Evolutionary conservation across 2,797 vertebrate genomes (phyloP), one percentile per base, ranked within the genome.

Genomic region (Phaenicophaeus curvirostris): DNA sequence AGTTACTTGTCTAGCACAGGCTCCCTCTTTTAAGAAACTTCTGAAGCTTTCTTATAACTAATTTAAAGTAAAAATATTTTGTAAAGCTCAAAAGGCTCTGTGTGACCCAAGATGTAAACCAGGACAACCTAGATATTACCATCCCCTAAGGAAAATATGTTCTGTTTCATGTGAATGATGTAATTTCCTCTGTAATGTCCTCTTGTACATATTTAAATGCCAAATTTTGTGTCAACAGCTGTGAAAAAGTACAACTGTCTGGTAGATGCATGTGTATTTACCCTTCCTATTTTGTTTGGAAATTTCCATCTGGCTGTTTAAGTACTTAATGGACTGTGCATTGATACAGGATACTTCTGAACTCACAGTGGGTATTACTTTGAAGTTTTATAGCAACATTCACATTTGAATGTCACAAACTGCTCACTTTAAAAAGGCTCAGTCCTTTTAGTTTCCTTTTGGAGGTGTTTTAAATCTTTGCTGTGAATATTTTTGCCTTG

Each of bases 201-300:
- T 93, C 90, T 28, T 16, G 19, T 59, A 82, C 33, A 8, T 33
- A 17, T 74, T 82, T 77, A 89, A 93, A 87, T 92, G 67, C 77
- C 86, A 92, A 65, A 13, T 75, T 89, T 61, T 89, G 19, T 87
- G 90, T 90, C 88, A 92, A 67, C 74, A 96, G 74, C 91, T 90
- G 69, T 78, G 79, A 69, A 96, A 96, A 93, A 95, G 86, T 61
- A 65, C 59, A 95, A 87, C 92, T 93, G 86, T 90, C 53, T 74
- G 30, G 48, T 90, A 87, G 74, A 28, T 90, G 18, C 19, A 11
- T 90, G 42, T 66, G 59, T 91, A 61, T 90, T 90, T 92, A 71
- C 37, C 71, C 71, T 86, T 81, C 54, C 62, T 73, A 77, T 67
- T 95, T 95, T 61, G 53, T 73, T 67, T 93, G 92, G 93, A 95